phyloP scores from a whole-genome alignment of 2,797 vertebrate genomes.

The Psittacula echo region DNA sequence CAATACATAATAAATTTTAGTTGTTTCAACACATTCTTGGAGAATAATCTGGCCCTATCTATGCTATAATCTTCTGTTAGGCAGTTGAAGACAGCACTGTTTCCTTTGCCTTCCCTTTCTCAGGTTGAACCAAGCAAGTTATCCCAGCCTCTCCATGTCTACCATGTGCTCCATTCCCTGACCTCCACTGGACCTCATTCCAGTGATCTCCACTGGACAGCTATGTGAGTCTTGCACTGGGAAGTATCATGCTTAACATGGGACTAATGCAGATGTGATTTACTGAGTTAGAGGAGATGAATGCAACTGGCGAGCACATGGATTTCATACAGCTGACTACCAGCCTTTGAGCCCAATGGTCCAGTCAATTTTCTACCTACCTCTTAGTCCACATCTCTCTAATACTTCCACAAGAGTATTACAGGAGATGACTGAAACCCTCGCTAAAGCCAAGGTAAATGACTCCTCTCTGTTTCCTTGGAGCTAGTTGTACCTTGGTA shows the following conservation, averaged over 20 bases:
- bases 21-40: background rate
- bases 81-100: background rate
- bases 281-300: background rate
- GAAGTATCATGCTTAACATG: background rate
- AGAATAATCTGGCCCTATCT: background rate
- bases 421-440: background rate
- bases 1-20: background rate
- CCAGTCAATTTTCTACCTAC: background rate
- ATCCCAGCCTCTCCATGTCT: background rate
- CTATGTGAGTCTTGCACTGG: background rate
- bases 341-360: background rate
- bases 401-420: background rate
- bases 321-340: background rate
- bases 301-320: rapidly evolving
- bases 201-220: background rate
- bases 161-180: background rate
- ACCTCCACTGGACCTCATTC: background rate
- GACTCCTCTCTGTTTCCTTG: background rate
- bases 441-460: background rate
- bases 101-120: background rate
- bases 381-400: background rate
- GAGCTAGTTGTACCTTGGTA: background rate
- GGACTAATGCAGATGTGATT: background rate
- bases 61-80: background rate
- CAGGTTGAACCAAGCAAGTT: background rate